A percentile compares a stretch with the other conserved stretches of the same genome.
phyloP scores from a whole-genome alignment of 2,888 invertebrate genomes.

The Busseola fusca region DNA sequence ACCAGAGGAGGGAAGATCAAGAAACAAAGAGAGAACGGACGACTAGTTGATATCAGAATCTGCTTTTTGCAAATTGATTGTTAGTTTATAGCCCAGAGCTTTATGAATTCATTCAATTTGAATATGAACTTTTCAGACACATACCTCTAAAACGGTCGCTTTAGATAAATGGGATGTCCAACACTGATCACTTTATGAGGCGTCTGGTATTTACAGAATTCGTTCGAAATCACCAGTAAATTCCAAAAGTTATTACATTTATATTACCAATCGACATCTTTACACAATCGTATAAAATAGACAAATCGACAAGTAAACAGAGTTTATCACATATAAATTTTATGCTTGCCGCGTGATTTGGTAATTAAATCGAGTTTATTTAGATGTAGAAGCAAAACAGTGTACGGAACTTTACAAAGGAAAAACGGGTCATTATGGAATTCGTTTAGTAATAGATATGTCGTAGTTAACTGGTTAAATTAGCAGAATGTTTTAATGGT shows the following conservation, averaged over 20 bases:
- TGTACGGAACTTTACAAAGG: neutral
- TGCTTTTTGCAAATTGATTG: neutral
- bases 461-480: too few relatives aligned
- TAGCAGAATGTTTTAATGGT: neutral
- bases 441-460: neutral
- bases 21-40: neutral
- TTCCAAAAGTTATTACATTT: conserved; percentile 30
- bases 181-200: conserved; percentile 31
- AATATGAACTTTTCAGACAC: conserved; percentile 39
- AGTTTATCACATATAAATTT: conserved; percentile 41
- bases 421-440: conserved; percentile 14
- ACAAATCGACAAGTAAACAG: conserved; percentile 15
- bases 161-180: conserved; percentile 14
- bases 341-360: conserved; percentile 41
- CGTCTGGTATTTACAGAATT: conserved; percentile 30
- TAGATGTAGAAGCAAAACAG: conserved; percentile 14
- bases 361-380: conserved; percentile 40
- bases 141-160: conserved; percentile 12
- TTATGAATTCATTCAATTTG: conserved; percentile 23
- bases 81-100: neutral
- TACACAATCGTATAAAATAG: conserved; percentile 30
- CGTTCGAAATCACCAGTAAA: conserved; percentile 31
- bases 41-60: neutral
- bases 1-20: neutral
- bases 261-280: conserved; percentile 36